These are phyloP conservation scores for Chloroceryle inda DNA, from an alignment of 2,797 vertebrate species.

Conservation along the genomic window DNA sequence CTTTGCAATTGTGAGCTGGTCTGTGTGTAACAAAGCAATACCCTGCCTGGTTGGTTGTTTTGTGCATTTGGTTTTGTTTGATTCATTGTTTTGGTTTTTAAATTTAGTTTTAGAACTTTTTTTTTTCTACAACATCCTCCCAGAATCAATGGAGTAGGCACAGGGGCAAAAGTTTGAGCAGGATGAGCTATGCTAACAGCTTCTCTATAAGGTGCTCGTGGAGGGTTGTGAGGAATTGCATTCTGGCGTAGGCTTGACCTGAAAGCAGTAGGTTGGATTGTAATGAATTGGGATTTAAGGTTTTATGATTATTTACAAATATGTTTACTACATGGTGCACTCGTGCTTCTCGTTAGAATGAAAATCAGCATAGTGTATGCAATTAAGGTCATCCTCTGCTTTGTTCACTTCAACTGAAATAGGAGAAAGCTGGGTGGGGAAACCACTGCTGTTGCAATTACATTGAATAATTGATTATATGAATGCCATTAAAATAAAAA, in stretches of 20 bases:
- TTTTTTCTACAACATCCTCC: neutral
- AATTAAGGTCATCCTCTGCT: neutral
- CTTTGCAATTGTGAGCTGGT: neutral
- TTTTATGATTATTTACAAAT: neutral
- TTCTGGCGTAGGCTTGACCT: neutral
- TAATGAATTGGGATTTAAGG: neutral
- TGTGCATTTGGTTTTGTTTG: too few species aligned
- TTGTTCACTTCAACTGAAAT: neutral
- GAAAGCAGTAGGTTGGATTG: neutral
- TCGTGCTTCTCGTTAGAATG: neutral
- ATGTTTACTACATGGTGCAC: neutral
- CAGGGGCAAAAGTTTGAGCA: neutral
- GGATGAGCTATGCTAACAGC: neutral
- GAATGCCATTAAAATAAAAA: neutral
- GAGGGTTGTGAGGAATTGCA: neutral
- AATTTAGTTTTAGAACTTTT: neutral
- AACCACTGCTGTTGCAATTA: conserved; percentile 1
- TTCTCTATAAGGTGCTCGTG: rapidly evolving
- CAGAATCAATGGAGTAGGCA: rapidly evolving
- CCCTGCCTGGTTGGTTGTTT: neutral
- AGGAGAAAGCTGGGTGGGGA: neutral
- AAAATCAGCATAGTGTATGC: neutral
- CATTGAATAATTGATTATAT: neutral
- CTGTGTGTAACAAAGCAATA: rapidly evolving
- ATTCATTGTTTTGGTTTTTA: too few species aligned